Conservation (phyloP, 2,797 vertebrate genomes). For the Atherinosoma microstoma region DNA sequence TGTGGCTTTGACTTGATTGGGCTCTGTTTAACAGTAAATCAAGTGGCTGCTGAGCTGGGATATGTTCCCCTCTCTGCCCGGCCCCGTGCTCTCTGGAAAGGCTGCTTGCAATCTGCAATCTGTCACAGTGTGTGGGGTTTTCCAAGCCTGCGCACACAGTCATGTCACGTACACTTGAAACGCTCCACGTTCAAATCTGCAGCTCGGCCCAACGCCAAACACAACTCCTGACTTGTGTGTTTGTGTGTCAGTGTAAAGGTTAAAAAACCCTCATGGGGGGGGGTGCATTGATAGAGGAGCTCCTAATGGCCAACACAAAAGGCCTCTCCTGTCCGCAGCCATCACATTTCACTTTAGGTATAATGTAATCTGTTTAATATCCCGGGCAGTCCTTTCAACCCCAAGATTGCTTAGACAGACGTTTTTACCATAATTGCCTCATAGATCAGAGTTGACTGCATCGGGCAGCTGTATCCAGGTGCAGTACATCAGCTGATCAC, state of each 20-base stretch:
- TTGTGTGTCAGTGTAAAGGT: constrained; percentile 21
- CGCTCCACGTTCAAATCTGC: constrained; percentile 36
- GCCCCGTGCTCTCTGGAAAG: constrained; percentile 22
- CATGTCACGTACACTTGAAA: constrained; percentile 31
- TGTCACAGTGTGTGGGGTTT: constrained; percentile 24
- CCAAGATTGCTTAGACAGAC: constrained; percentile 73
- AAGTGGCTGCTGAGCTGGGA: constrained; percentile 36
- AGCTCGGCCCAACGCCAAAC: constrained; percentile 32
- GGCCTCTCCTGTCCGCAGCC: constrained; percentile 58
- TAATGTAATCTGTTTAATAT: constrained; percentile 79
- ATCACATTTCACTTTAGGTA: constrained; percentile 71
- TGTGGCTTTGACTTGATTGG: constrained; percentile 18
- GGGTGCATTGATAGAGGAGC: constrained; percentile 45
- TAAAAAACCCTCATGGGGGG: constrained; percentile 15
- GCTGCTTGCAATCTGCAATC: constrained; percentile 24
- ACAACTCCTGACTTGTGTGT: constrained; percentile 11
- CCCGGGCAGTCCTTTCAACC: constrained; percentile 71
- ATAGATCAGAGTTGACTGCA: constrained; percentile 64
- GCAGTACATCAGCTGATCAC: constrained; percentile 67
- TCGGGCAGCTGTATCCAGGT: constrained; percentile 53
- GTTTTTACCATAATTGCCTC: constrained; percentile 74
- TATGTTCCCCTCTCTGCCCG: constrained; percentile 22
- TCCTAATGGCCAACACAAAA: constrained; percentile 46
- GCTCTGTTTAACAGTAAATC: constrained; percentile 31
- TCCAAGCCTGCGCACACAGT: constrained; percentile 7